A percentile compares a stretch with the other conserved stretches of the same genome.
These are phyloP conservation scores for Rhinopomastus cyanomelas DNA, from an alignment of 2,113 vertebrate species.

Conservation along the genomic window DNA sequence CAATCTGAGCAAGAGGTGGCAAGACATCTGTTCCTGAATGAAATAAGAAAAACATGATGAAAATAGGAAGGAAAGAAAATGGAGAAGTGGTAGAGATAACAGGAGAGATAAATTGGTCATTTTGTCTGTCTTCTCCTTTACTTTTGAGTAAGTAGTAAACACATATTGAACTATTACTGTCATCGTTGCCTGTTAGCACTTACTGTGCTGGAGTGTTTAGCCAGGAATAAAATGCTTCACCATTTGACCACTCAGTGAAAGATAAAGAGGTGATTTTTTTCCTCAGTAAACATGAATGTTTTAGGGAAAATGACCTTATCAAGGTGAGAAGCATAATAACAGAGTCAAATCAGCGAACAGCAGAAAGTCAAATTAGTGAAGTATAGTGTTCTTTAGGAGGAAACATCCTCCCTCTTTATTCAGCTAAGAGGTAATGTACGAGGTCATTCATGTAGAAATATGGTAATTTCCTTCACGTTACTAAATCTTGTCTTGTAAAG, in stretches of 20 bases:
- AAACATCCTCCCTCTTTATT: neutral
- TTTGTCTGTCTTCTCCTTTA: neutral
- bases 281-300: neutral
- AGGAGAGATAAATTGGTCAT: neutral
- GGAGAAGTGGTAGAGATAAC: neutral
- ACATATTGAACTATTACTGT: neutral
- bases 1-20: neutral
- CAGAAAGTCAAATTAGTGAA: neutral
- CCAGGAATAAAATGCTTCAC: neutral
- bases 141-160: neutral
- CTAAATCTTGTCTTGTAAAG: conserved; percentile 7
- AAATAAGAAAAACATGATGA: neutral
- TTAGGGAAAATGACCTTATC: neutral
- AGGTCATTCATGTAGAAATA: neutral
- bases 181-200: neutral
- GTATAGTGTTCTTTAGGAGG: neutral
- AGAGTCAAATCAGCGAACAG: neutral
- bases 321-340: neutral
- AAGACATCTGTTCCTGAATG: neutral
- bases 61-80: neutral
- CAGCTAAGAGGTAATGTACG: neutral
- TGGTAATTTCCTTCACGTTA: neutral
- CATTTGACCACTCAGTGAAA: neutral
- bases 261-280: neutral
- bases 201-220: neutral